Evolutionary conservation across 2,888 invertebrate genomes (phyloP).

Genomic region (Chrysina gloriosa): DNA sequence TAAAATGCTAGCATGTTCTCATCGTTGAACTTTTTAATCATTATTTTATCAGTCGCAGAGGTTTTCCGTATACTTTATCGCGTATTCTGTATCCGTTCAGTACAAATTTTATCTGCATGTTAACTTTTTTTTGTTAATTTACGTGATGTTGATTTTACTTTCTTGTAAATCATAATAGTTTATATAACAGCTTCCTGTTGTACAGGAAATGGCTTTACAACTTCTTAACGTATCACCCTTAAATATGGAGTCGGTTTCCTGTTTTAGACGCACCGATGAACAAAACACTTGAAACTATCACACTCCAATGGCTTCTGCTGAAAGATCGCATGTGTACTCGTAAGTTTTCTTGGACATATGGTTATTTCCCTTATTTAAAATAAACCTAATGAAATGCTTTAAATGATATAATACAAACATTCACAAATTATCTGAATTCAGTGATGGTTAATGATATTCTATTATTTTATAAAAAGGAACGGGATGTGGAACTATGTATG

Average conservation of each 20-base stretch:
- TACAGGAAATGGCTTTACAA: conserved; percentile 28
- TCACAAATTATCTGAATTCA: too few relatives aligned
- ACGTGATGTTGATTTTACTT: conserved; percentile 15
- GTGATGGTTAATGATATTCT: too few relatives aligned
- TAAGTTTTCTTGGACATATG: neutral
- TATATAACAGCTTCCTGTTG: conserved; percentile 27
- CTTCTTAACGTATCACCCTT: conserved; percentile 23
- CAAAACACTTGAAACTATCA: conserved; percentile 9
- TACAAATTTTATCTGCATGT: neutral
- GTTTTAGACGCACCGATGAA: conserved; percentile 24
- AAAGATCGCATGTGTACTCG: neutral
- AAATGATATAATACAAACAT: too few relatives aligned
- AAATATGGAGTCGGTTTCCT: conserved; percentile 28
- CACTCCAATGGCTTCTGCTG: conserved; percentile 3
- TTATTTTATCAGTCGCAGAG: conserved; percentile 7
- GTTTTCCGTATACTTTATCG: conserved; percentile 9
- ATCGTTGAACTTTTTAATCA: conserved; percentile 12
- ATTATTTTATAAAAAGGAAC: too few relatives aligned
- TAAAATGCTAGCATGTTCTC: neutral
- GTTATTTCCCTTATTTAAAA: neutral
- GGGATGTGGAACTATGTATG: too few relatives aligned
- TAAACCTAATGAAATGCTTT: neutral
- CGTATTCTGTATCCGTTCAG: conserved; percentile 7
- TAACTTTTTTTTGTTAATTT: neutral
- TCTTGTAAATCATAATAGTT: conserved; percentile 30